phyloP scores from a whole-genome alignment of 2,113 vertebrate genomes.

The Psammodynastes pulverulentus region DNA sequence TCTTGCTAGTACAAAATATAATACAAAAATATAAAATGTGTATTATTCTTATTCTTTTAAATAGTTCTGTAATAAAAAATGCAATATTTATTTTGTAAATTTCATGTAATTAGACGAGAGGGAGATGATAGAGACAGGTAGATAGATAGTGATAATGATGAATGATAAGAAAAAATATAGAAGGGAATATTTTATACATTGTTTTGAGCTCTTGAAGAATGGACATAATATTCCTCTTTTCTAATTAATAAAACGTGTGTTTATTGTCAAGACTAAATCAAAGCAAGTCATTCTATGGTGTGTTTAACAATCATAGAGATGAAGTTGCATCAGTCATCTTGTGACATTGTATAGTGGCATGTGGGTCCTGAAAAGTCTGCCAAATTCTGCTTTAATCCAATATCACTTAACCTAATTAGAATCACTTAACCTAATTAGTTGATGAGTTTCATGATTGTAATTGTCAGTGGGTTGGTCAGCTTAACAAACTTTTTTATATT shows the following conservation, averaged over 20 bases:
- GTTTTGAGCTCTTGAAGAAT: neutral
- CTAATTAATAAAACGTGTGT: neutral
- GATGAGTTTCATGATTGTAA: slow-evolving; percentile 21
- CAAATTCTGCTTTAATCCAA: neutral
- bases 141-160: neutral
- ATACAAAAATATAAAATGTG: neutral
- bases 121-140: neutral
- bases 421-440: neutral
- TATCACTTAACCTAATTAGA: neutral
- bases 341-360: neutral
- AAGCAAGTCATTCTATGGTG: neutral
- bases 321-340: neutral
- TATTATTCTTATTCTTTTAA: neutral
- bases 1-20: neutral
- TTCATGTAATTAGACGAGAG: neutral
- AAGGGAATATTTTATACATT: neutral
- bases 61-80: neutral
- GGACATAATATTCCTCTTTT: neutral
- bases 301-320: neutral
- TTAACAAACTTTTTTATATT: slow-evolving; percentile 21
- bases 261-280: neutral
- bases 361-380: neutral
- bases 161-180: neutral
- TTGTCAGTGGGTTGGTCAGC: slow-evolving; percentile 20
- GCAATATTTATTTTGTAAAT: neutral